phyloP scores from a whole-genome alignment of 2,797 vertebrate genomes.

The Cichlasoma orientale region DNA sequence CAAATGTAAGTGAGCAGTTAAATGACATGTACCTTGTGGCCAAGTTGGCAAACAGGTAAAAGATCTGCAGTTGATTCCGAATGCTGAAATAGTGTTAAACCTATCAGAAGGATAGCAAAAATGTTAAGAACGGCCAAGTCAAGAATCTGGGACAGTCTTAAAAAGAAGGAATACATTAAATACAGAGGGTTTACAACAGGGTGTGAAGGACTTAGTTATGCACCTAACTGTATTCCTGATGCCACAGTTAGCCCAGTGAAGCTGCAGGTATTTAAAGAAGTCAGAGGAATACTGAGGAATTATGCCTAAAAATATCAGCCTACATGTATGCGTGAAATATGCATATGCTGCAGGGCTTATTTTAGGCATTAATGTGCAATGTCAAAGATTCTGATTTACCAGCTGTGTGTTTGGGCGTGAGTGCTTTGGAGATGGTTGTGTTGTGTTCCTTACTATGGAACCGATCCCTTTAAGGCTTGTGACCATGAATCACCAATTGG shows the following conservation, averaged over 20 bases:
- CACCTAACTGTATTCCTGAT: background rate
- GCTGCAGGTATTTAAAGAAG: background rate
- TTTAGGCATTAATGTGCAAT: slow-evolving; percentile 4
- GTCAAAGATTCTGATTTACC: slow-evolving; percentile 4
- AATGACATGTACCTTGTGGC: background rate
- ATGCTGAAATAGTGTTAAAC: background rate
- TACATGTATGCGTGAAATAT: background rate
- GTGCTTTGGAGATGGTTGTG: background rate
- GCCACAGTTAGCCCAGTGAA: background rate
- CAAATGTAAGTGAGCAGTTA: background rate
- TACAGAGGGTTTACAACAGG: background rate
- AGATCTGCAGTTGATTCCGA: background rate
- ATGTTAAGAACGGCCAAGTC: background rate
- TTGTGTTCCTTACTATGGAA: slow-evolving; percentile 19
- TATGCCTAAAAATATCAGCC: slow-evolving; percentile 9
- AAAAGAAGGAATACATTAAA: background rate
- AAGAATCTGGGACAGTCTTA: background rate
- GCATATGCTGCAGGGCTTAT: slow-evolving; percentile 5
- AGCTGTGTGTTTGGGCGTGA: background rate
- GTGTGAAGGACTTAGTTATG: background rate
- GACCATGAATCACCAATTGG: slow-evolving; percentile 40
- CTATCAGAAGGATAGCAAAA: background rate
- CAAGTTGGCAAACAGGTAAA: background rate
- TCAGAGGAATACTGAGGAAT: background rate
- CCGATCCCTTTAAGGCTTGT: slow-evolving; percentile 20